Conservation (phyloP, 64 coral and sea anemone species). For the Porites lutea region DNA sequence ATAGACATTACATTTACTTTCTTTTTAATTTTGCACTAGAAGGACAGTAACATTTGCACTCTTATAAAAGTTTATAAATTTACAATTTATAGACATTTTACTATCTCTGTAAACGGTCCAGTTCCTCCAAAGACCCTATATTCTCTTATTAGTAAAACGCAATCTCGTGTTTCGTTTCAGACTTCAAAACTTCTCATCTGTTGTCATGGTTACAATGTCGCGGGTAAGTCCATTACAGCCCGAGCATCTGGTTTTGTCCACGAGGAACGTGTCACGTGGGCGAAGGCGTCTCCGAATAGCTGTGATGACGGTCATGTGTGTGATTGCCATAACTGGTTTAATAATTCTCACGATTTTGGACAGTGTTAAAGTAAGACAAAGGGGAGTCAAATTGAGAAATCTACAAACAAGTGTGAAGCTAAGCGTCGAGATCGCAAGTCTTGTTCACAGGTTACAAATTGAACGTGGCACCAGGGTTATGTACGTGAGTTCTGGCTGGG, state of each 20-base stretch:
- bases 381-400: not conserved
- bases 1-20: too few species aligned
- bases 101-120: too few species aligned
- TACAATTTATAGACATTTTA: too few species aligned
- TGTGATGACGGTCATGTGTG: conserved; percentile 21
- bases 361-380: not conserved
- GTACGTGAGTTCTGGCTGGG: conserved; percentile 63
- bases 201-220: not conserved
- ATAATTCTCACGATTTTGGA: conserved; percentile 55
- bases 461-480: conserved; percentile 75
- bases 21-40: too few species aligned
- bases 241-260: not conserved
- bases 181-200: not conserved
- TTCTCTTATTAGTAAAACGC: too few species aligned
- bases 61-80: too few species aligned
- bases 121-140: too few species aligned
- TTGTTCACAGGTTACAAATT: conserved; percentile 80
- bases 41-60: too few species aligned
- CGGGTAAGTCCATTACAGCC: not conserved
- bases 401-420: conserved; percentile 23
- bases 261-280: not conserved
- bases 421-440: conserved; percentile 54
- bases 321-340: conserved; percentile 58
- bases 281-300: conserved; percentile 19
- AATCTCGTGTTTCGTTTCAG: not conserved